A percentile compares a stretch with the other conserved stretches of the same genome.
These are phyloP conservation scores for Molossus alvarezi DNA, from an alignment of 2,797 vertebrate genomes.

Conservation along the genomic window DNA sequence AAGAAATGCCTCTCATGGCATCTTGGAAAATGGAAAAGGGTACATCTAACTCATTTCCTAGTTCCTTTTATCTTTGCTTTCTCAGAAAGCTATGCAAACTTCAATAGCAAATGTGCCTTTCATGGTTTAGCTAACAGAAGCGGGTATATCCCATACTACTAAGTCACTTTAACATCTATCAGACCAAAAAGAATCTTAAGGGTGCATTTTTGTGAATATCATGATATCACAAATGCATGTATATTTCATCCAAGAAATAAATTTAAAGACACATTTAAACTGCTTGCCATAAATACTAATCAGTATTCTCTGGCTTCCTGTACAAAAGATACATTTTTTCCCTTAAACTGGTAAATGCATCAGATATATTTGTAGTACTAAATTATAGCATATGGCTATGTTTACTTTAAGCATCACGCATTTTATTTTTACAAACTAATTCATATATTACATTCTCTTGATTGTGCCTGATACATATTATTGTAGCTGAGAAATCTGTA, in stretches of 20 bases:
- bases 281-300: not conserved
- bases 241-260: not conserved
- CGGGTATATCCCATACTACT: not conserved
- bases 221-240: not conserved
- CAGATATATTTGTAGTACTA: constrained; percentile 22
- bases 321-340: not conserved
- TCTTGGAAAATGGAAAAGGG: not conserved
- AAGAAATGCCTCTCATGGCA: not conserved
- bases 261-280: constrained; percentile 15
- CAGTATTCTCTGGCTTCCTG: not conserved
- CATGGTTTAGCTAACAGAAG: not conserved
- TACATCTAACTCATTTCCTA: not conserved
- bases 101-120: not conserved
- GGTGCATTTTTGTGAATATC: not conserved
- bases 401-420: constrained; percentile 57
- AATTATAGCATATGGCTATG: constrained; percentile 62
- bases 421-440: constrained; percentile 78
- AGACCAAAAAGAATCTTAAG: not conserved
- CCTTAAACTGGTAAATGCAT: constrained; percentile 38
- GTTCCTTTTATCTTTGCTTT: not conserved
- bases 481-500: constrained; percentile 30
- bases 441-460: constrained; percentile 63
- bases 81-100: not conserved
- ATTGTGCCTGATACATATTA: constrained; percentile 63
- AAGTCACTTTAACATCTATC: not conserved